Evolutionary conservation across 2,888 invertebrate genomes (phyloP), one percentile per base, ranked within the genome.

Genomic region (Eumacrocentrus americanus): DNA sequence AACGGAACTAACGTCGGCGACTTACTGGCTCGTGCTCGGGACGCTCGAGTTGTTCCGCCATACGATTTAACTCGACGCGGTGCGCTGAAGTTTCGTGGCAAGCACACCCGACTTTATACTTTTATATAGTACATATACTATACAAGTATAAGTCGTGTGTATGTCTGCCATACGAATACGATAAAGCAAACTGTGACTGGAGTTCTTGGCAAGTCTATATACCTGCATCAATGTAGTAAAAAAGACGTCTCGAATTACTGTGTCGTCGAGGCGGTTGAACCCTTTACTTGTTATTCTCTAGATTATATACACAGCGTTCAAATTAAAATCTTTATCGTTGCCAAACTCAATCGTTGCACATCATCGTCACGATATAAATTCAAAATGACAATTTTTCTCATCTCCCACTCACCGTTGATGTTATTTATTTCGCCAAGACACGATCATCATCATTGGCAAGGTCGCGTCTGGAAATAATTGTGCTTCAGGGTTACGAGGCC

Each of bases 41-140:
- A 71, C 71, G 71, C 68, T 71, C 69, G 71, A 71, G 71, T 71
- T 70, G 67, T 64, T 62, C 62, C 65, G 64, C 62, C 64, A 51
- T 63, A 54, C 67, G 63, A 64, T 66, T 67, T 67, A 67, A 66
- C 66, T 64, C 64, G 64, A 64, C 66, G 62, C 53, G 58, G 47
- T 61, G 61, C 54, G 53, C 42, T 61, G 61, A 61, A 61, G 61
- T 61, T 44, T 53, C 42, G 22, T 48, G 61, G 12, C 37, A 35
- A 40, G 51, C 42, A 46, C 53, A 42, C 29, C 22, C 48, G 37
- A 25, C 38, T 54, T 40, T 3, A 34, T 34, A 48, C 53, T 25
- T 40, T 52, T 53, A 51, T 29, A 35, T 40, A 18, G 23, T 50
- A 20, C 40, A 14, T 20, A 12, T 35, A n/a, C 16, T 55, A 4